Base-by-base conservation (phyloP, 2,888 invertebrate genomes). In the Micoletzkya japonica region DNA sequence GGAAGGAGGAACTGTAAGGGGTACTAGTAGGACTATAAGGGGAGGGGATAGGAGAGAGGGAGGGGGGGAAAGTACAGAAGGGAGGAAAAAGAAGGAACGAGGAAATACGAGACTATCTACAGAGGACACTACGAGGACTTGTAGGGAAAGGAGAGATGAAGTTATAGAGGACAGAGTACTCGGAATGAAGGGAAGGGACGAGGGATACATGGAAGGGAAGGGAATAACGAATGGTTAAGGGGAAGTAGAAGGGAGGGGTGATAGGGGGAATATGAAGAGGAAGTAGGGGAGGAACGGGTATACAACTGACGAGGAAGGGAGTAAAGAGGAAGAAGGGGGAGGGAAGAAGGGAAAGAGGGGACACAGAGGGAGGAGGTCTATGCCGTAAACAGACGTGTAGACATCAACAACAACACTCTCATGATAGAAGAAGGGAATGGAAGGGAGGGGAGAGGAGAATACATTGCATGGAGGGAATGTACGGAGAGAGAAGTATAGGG, bases 201-300 rank as follows among this genome's bases (percentile, higher is more conserved):
- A 61, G 63, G 37, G 63, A 56, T 52, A 50, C 32, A 4, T 34
- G 32, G 49, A 26, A 52, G 37, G 54, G 26, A 39, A 59, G 59
- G 24, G 59, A 57, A 64, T 56, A 61, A 57, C 69, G 64, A 72
- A 64, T 66, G 70, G 60, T 64, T 64, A 72, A 66, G 71, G 68
- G 71, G 69, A 69, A 64, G 69, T 59, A 56, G 69, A 64, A 26
- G 56, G 50, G 37, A 30, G 14, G 30, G 37, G 70, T 26, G 61
- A 44, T 49, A 50, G 30, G 30, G 50, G 63, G 26, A 30, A 70
- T 67, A 68, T 70, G 56, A 58, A 70, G 61, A 67, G 52, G 63
- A 56, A 50, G 34, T 64, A 37, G 44, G 36, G 30, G 59, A 67
- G 54, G 34, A 58, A 63, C 52, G 28, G 54, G 44, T 56, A 63